A percentile compares a stretch with the other conserved stretches of the same genome.
These are phyloP conservation scores for Andrena haemorrhoa DNA, from an alignment of 2,888 invertebrate genomes.

Conservation along the genomic window DNA sequence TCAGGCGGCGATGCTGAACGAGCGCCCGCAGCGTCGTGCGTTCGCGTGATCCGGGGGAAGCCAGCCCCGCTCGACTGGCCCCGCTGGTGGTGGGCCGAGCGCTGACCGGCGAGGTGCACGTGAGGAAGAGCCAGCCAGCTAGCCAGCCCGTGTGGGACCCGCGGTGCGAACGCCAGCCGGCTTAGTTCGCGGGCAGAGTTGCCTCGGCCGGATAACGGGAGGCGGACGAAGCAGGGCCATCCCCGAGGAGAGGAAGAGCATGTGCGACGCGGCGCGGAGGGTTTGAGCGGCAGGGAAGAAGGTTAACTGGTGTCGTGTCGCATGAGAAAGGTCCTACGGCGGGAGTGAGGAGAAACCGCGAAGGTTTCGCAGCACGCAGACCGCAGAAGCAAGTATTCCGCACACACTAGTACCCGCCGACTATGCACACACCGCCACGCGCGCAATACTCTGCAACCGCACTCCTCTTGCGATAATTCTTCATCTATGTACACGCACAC, in stretches of 20 bases:
- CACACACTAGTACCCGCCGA: constrained; percentile 9
- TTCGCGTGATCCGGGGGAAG: constrained; percentile 39
- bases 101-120: not conserved
- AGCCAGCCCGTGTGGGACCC: not conserved
- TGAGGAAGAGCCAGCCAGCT: not conserved
- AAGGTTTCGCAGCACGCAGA: constrained; percentile 39
- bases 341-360: constrained; percentile 21
- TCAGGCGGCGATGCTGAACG: constrained; percentile 33
- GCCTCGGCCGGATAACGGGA: not conserved
- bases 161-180: not conserved
- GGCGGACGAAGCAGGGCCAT: not conserved
- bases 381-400: constrained; percentile 61
- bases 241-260: constrained; percentile 5
- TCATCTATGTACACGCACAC: not conserved
- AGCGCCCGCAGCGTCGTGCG: constrained; percentile 48
- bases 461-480: constrained; percentile 29
- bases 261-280: constrained; percentile 32
- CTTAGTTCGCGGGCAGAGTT: not conserved
- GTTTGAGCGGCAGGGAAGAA: constrained; percentile 12
- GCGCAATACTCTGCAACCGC: constrained; percentile 35
- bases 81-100: constrained; percentile 15
- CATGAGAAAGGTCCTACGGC: constrained; percentile 37
- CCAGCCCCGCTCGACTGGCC: not conserved
- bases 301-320: constrained; percentile 29
- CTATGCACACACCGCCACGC: constrained; percentile 1